A percentile compares a stretch with the other conserved stretches of the same genome.
These are phyloP conservation scores for Drosophila maculinotata DNA, from an alignment of 2,888 invertebrate species.

Conservation along the genomic window DNA sequence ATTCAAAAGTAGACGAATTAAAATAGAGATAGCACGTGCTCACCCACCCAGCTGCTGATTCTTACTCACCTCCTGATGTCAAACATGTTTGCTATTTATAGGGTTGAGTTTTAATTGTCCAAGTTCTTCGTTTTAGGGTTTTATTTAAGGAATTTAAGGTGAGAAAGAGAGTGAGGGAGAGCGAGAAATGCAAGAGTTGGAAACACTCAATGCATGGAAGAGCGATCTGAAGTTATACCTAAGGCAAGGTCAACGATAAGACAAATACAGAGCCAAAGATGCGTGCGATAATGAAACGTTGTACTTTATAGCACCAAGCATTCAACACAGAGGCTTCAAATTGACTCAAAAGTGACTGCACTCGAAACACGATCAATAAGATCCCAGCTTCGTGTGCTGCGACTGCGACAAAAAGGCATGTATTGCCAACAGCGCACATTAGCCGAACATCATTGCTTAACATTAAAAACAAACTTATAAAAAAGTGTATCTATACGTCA, in stretches of 20 bases:
- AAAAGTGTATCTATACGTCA: no score
- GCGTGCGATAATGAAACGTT: constrained; percentile 21
- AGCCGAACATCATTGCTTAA: no score
- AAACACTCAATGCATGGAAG: constrained; percentile 17
- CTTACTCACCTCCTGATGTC: constrained; percentile 83
- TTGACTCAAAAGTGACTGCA: no score
- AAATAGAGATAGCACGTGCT: background rate
- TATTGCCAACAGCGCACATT: no score
- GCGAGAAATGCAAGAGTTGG: constrained; percentile 5
- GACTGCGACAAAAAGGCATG: no score
- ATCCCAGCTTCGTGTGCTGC: no score
- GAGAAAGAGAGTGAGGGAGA: background rate
- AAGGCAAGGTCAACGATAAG: constrained; percentile 19
- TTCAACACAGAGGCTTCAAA: no score
- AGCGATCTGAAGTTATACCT: constrained; percentile 22
- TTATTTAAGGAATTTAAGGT: background rate
- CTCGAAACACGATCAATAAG: no score
- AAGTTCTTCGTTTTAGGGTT: constrained; percentile 33
- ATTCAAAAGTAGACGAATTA: background rate
- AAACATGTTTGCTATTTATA: constrained; percentile 86
- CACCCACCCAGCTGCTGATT: constrained; percentile 32
- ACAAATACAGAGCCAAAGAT: constrained; percentile 5
- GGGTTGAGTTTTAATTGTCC: constrained; percentile 29
- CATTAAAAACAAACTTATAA: no score
- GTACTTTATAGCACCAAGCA: no score